A percentile compares a stretch with the other conserved stretches of the same genome.
Evolutionary conservation across 2,797 vertebrate genomes (phyloP).

Genomic region (Arvicola amphibius): DNA sequence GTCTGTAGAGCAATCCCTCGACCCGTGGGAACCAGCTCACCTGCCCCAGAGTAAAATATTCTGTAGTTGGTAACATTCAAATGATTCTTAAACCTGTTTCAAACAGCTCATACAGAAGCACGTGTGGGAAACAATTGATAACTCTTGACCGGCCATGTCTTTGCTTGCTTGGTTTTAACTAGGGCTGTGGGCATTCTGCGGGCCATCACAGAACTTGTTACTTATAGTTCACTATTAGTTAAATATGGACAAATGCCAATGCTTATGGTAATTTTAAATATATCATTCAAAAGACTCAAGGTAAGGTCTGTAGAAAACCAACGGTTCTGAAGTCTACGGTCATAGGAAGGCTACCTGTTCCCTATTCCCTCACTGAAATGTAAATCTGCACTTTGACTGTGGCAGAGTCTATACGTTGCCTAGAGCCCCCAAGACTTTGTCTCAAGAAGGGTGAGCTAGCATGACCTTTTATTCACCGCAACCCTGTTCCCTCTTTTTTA

Average conservation of each 20-base stretch:
- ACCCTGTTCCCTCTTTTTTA: slow-evolving; percentile 83
- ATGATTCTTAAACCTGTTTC: slow-evolving; percentile 10
- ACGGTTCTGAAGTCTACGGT: slow-evolving; percentile 13
- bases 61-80: neutral
- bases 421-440: neutral
- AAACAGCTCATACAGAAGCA: neutral
- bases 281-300: neutral
- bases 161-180: neutral
- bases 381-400: neutral
- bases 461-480: neutral
- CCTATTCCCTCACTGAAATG: neutral
- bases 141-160: neutral
- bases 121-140: neutral
- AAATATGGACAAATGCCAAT: slow-evolving; percentile 57
- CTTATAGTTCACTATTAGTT: slow-evolving; percentile 51
- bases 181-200: neutral
- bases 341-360: neutral
- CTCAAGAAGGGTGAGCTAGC: neutral
- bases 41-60: neutral
- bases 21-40: neutral
- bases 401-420: neutral
- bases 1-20: neutral
- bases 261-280: slow-evolving; percentile 68
- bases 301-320: neutral
- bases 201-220: neutral